These are phyloP conservation scores for Cyprinodon brontotheroides DNA, from an alignment of 2,113 vertebrate species.

Conservation along the genomic window DNA sequence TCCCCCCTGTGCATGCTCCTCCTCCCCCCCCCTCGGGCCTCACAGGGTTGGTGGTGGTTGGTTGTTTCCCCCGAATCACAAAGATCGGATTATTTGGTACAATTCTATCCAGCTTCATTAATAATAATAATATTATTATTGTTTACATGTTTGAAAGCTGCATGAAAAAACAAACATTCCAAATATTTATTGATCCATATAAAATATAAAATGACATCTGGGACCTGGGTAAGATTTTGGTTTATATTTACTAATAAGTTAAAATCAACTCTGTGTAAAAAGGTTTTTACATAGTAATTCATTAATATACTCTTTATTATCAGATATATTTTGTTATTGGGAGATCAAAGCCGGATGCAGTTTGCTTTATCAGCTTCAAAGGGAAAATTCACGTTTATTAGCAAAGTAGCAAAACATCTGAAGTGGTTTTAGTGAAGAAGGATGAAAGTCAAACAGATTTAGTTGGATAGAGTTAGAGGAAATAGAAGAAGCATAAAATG, in stretches of 20 bases:
- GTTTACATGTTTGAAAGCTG: not conserved
- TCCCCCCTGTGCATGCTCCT: conserved; percentile 14
- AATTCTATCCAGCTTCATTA: not conserved
- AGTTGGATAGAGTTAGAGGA: not conserved
- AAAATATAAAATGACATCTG: not conserved
- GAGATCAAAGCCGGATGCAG: not conserved
- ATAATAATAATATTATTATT: not conserved
- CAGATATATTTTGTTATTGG: too few species aligned
- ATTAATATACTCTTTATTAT: not conserved
- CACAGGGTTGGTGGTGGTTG: conserved; percentile 53
- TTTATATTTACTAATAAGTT: not conserved
- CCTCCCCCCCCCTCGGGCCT: conserved; percentile 39
- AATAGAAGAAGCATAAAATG: not conserved
- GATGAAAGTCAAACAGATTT: not conserved
- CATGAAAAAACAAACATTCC: not conserved
- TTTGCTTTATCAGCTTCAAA: too few species aligned
- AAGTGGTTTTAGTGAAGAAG: not conserved
- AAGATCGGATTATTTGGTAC: conserved; percentile 12
- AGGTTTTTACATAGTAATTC: not conserved
- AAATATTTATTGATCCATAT: not conserved
- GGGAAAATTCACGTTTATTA: too few species aligned
- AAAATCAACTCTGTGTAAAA: not conserved
- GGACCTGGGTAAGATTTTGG: not conserved
- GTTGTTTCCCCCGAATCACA: not conserved
- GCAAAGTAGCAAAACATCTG: too few species aligned